Evolutionary conservation across 2,888 invertebrate species (phyloP), one percentile per base, ranked within the genome.

Genomic region (Nomada hirtipes): DNA sequence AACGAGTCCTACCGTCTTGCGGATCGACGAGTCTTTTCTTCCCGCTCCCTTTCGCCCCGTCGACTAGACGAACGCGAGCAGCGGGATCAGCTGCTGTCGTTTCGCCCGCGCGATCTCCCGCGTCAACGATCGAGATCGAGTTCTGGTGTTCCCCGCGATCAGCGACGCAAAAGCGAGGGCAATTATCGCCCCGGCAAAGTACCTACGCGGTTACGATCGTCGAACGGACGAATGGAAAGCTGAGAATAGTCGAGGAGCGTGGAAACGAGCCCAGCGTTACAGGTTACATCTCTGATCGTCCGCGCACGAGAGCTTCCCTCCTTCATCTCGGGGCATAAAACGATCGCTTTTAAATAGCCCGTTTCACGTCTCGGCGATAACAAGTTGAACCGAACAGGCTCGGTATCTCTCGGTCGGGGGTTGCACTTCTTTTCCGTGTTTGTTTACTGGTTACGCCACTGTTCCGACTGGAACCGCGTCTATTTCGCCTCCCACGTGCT

Each of bases 391-490:
- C 65, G 78, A 82, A 87, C 85, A 82, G 82, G 83, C 79, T 85
- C 80, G 71, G 55, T 68, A 71, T 29, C 47, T 61, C 74, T 69
- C 59, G 75, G 68, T 71, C 59, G 44, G 68, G 57, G 75, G 76
- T 36, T 77, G 70, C 78, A 79, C 85, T 82, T 86, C 82, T 83
- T 87, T 82, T 59, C 70, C 73, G 71, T 76, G 73, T 84, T 78
- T 83, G 81, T 82, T 79, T 82, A 82, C 78, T 60, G 84, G 85
- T 87, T 87, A 88, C 87, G 84, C 86, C 87, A 87, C 47, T 88
- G 86, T 57, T 52, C 57, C 64, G 71, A 18, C 75, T 50, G 60
- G 61, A 55, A 77, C 77, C 76, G 82, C 72, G 72, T 71, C 61
- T 70, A 81, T 88, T 84, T 84, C 74, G 68, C 86, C 88, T 82